Conservation (phyloP, 2,113 vertebrate species). For the Austrofundulus limnaeus region DNA sequence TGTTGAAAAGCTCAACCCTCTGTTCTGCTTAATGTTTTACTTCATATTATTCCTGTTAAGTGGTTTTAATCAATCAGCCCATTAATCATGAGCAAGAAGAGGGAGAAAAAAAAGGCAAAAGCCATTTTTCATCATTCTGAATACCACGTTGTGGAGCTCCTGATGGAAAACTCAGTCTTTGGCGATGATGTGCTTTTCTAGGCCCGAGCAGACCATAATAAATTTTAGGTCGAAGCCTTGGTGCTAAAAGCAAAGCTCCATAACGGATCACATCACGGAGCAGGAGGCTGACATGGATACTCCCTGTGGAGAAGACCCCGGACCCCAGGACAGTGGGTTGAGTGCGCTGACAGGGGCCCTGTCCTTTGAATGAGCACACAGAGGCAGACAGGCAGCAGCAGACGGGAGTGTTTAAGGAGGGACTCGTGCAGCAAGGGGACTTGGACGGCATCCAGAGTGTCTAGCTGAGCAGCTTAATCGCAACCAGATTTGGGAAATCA, state of each 20-base stretch:
- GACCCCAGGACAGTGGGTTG: slow-evolving; percentile 43
- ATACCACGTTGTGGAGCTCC: not conserved
- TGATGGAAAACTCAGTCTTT: slow-evolving; percentile 9
- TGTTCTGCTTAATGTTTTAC: too few relatives aligned
- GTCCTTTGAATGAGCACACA: slow-evolving; percentile 47
- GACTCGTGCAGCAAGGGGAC: slow-evolving; percentile 45
- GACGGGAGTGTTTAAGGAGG: slow-evolving; percentile 70
- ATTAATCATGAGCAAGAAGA: not conserved
- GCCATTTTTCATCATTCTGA: slow-evolving; percentile 23
- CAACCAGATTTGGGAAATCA: slow-evolving; percentile 75
- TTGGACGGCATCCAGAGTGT: slow-evolving; percentile 68
- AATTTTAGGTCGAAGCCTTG: slow-evolving; percentile 40
- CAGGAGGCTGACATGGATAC: slow-evolving; percentile 54
- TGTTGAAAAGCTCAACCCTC: not conserved
- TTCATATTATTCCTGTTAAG: too few relatives aligned
- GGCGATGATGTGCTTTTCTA: slow-evolving; percentile 14
- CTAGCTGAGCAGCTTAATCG: slow-evolving; percentile 74
- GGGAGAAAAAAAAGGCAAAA: not conserved
- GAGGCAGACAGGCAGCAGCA: slow-evolving; percentile 56
- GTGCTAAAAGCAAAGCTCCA: slow-evolving; percentile 27
- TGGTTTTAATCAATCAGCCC: not conserved
- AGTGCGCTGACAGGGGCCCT: slow-evolving; percentile 22
- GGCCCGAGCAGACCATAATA: slow-evolving; percentile 34
- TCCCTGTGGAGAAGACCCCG: slow-evolving; percentile 47
- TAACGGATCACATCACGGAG: slow-evolving; percentile 42